Base-by-base conservation (phyloP, 1,140 invertebrate species). In the Helicoverpa zea region DNA sequence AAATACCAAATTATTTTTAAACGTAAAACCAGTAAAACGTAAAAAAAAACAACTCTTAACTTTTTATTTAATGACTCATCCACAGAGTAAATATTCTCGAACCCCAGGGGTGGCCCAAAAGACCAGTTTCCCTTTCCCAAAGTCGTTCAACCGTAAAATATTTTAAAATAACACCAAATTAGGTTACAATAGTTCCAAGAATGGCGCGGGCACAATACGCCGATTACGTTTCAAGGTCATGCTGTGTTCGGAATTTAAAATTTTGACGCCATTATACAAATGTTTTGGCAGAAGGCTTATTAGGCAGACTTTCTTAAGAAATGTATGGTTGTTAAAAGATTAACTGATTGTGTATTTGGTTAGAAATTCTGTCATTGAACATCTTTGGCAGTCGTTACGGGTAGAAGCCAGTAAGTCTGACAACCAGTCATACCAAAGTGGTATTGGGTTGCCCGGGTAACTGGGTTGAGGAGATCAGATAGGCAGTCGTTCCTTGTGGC, bases 91-190 rank as follows among this genome's bases (percentile, higher is more conserved):
- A 12, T 49, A 18, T 18, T 49, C n/a, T 10, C 18, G 11, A 66
- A 2, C n/a, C 1, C 64, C 10, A 18, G 43, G 35, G n/a, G 35
- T 16, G 64, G 43, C 12, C 29, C 29, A 72, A 14, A 7, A 51
- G 23, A 14, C 47, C 49, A 52, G 23, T 52, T 72, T 52, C 18
- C 23, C 23, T 54, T 72, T 54, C 18, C 49, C 2, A 30, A 63
- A 70, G 49, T 72, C 68, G 16, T 72, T 52, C 68, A 52, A 72
- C 18, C 5, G 23, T 9, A 52, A 52, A 54, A 72, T 72, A 72
- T 72, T 72, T 18, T 52, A 70, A 51, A 70, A 30, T 72, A 72
- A 47, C 49, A n/a, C 68, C 68, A 54, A 72, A 72, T 72, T 72
- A 16, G 68, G 68, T 72, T 72, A 72, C 47, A 72, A 72, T 30